These are phyloP conservation scores for Distichodus sexfasciatus DNA, from an alignment of 2,797 vertebrate genomes.

Conservation along the genomic window DNA sequence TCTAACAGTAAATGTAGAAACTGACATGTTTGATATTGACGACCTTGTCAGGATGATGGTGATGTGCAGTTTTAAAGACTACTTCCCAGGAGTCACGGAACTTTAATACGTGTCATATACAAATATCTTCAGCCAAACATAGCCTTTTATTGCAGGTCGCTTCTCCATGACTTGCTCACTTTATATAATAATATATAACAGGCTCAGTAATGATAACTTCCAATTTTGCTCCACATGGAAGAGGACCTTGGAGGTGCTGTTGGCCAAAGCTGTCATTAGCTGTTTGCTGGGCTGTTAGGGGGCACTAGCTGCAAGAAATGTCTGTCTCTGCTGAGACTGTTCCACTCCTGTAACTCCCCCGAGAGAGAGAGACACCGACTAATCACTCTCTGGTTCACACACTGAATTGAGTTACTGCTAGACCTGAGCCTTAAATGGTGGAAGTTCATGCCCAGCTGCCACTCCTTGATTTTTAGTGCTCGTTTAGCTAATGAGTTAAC, in stretches of 20 bases:
- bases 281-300: conserved; percentile 4
- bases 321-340: conserved; percentile 3
- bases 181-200: neutral
- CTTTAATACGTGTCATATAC: neutral
- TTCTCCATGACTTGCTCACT: neutral
- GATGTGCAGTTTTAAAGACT: neutral
- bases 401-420: neutral
- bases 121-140: neutral
- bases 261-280: neutral
- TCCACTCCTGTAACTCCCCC: neutral
- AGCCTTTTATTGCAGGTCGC: neutral
- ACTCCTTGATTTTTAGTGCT: neutral
- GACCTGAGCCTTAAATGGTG: neutral
- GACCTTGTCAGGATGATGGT: neutral
- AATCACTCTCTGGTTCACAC: neutral
- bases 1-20: too few relatives aligned
- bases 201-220: neutral
- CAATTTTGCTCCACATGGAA: neutral
- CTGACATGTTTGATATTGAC: neutral
- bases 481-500: neutral
- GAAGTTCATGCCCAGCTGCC: neutral
- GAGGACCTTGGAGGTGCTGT: neutral
- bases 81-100: neutral
- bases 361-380: neutral
- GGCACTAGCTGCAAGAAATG: neutral